These are phyloP conservation scores for Rana temporaria DNA, from an alignment of 2,113 vertebrate species.

Conservation along the genomic window DNA sequence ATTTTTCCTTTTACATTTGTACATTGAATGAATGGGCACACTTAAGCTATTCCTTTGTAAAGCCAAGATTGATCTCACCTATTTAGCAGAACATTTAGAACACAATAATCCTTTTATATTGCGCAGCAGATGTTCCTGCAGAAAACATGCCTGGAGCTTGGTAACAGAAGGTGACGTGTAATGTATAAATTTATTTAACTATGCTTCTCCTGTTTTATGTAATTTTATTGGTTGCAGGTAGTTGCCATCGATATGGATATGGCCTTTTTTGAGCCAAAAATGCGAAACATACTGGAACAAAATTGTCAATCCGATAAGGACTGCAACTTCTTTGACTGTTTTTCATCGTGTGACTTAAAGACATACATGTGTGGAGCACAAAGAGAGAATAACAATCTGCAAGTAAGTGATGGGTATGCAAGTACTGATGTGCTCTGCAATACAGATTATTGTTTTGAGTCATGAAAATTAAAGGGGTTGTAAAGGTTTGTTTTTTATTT, in stretches of 20 bases:
- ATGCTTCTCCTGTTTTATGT: neutral
- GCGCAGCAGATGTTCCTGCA: neutral
- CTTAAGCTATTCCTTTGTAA: neutral
- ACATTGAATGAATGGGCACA: too few species aligned
- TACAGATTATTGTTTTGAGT: too few species aligned
- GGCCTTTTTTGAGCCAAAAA: slow-evolving; percentile 98
- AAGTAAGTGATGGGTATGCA: slow-evolving; percentile 73
- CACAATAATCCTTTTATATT: slow-evolving; percentile 6
- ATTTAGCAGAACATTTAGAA: neutral
- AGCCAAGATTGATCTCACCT: neutral
- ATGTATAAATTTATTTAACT: slow-evolving; percentile 10
- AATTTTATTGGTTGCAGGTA: slow-evolving; percentile 77
- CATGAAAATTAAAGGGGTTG: too few species aligned
- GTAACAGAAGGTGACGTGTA: slow-evolving; percentile 6
- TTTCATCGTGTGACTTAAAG: slow-evolving; percentile 83
- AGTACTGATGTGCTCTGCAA: neutral
- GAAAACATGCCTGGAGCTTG: slow-evolving; percentile 4
- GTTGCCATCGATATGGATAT: slow-evolving; percentile 98
- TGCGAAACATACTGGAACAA: slow-evolving; percentile 93
- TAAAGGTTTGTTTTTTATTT: too few species aligned
- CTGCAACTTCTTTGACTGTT: slow-evolving; percentile 97
- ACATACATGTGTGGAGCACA: slow-evolving; percentile 79
- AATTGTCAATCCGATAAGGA: slow-evolving; percentile 93
- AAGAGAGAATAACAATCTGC: slow-evolving; percentile 91
- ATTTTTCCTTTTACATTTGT: too few species aligned